Evolutionary conservation across 1,140 invertebrate genomes (phyloP).

Genomic region (Drosophila triauraria): DNA sequence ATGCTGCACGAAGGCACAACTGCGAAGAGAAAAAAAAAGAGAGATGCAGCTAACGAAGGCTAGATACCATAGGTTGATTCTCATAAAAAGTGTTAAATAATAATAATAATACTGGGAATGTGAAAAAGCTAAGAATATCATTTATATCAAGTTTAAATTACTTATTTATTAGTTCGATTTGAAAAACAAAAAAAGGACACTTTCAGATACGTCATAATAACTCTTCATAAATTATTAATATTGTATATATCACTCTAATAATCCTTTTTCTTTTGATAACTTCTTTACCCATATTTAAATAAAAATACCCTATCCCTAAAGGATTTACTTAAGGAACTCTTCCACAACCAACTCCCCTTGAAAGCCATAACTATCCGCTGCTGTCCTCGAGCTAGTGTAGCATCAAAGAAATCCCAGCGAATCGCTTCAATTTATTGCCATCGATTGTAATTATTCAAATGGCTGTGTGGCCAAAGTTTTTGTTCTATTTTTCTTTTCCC

Average conservation of each 20-base stretch:
- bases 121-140: too few species aligned
- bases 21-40: not conserved
- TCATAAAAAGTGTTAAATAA: not conserved
- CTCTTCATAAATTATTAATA: too few species aligned
- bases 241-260: too few species aligned
- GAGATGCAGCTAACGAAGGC: not conserved
- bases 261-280: not conserved
- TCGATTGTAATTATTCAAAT: slow-evolving; percentile 73
- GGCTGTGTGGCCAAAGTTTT: slow-evolving; percentile 47
- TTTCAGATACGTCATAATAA: not conserved
- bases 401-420: slow-evolving; percentile 24
- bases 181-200: too few species aligned
- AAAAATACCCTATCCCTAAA: not conserved
- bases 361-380: not conserved
- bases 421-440: slow-evolving; percentile 55
- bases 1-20: slow-evolving; percentile 10
- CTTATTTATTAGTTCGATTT: too few species aligned
- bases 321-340: not conserved
- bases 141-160: not conserved
- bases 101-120: not conserved
- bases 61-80: not conserved
- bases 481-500: slow-evolving; percentile 31
- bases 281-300: not conserved
- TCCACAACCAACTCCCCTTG: not conserved
- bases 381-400: not conserved